A percentile compares a stretch with the other conserved stretches of the same genome.
These are phyloP conservation scores for Stegophylla sp. DNA, from an alignment of 2,888 invertebrate genomes.

Conservation along the genomic window DNA sequence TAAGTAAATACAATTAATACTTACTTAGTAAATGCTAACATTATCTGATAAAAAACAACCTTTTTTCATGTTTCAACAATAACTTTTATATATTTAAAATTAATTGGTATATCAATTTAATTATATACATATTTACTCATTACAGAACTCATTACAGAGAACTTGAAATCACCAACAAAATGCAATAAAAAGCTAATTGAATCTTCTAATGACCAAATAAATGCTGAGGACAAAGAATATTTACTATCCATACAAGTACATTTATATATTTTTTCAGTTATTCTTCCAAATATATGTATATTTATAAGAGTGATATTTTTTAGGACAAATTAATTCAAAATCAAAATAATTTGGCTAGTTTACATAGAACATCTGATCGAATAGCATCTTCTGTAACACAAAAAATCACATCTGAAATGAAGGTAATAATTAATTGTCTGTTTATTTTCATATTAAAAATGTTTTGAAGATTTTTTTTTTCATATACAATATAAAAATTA, in stretches of 20 bases:
- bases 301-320: neutral
- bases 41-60: too few species aligned
- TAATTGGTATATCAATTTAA: neutral
- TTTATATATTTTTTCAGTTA: neutral
- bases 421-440: constrained; percentile 4
- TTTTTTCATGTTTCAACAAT: too few species aligned
- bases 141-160: constrained; percentile 7
- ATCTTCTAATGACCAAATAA: neutral
- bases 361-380: constrained; percentile 34
- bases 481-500: too few species aligned
- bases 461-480: too few species aligned
- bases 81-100: neutral
- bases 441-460: too few species aligned
- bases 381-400: constrained; percentile 49
- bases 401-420: constrained; percentile 48
- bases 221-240: constrained; percentile 17
- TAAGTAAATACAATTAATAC: too few species aligned
- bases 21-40: too few species aligned
- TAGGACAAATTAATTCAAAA: constrained; percentile 39
- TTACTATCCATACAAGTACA: constrained; percentile 24
- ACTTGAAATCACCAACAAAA: constrained; percentile 23
- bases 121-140: constrained; percentile 2
- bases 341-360: constrained; percentile 32
- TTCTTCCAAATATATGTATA: neutral
- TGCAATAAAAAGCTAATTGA: neutral